phyloP scores from a whole-genome alignment of 2,888 invertebrate species.

The Heliconius aoede region DNA sequence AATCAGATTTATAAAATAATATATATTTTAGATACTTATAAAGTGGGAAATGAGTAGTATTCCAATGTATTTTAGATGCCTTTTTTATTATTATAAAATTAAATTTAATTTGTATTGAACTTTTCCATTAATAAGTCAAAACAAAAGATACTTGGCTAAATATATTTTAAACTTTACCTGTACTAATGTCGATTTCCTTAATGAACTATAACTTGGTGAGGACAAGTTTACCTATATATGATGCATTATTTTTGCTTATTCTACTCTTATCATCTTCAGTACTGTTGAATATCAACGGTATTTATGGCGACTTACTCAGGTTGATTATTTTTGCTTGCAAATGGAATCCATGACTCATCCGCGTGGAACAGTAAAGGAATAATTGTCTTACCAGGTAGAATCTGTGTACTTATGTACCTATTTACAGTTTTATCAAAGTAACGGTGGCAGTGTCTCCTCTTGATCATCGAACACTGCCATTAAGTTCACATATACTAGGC shows the following conservation, averaged over 20 bases:
- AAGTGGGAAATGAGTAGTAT: background rate
- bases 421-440: constrained; percentile 15
- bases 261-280: constrained; percentile 2
- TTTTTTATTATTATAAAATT: background rate
- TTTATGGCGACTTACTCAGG: constrained; percentile 18
- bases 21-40: background rate
- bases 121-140: too few species aligned
- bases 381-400: background rate
- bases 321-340: constrained; percentile 18
- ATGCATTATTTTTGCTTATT: constrained; percentile 5
- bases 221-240: background rate
- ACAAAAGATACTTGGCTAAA: too few species aligned
- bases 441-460: constrained; percentile 6
- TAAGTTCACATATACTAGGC: constrained; percentile 5
- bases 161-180: background rate
- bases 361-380: constrained; percentile 18
- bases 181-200: background rate
- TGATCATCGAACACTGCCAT: background rate
- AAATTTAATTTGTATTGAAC: background rate
- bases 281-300: constrained; percentile 12
- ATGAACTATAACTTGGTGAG: background rate
- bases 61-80: background rate
- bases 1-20: too few species aligned
- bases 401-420: background rate
- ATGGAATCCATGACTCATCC: constrained; percentile 17